These are phyloP conservation scores for Merodon equestris DNA, from an alignment of 2,888 invertebrate species.

Conservation along the genomic window DNA sequence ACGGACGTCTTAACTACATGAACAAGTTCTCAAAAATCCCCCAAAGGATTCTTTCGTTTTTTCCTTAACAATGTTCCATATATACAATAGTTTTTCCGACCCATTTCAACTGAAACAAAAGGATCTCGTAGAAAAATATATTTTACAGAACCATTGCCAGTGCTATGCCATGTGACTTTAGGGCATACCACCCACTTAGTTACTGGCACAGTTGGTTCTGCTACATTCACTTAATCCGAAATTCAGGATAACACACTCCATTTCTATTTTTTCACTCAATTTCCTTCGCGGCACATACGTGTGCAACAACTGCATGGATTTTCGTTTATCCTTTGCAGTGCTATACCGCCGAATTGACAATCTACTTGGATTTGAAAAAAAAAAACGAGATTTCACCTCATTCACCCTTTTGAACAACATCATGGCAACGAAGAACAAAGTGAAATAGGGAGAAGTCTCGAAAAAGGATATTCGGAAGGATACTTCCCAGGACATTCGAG, in stretches of 20 bases:
- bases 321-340: no score
- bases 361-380: slow-evolving; percentile 6
- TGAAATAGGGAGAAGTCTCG: slow-evolving; percentile 7
- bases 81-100: no score
- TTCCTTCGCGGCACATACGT: slow-evolving; percentile 19
- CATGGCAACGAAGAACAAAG: neutral
- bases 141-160: no score
- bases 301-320: slow-evolving; percentile 16
- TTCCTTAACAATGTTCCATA: no score
- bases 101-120: slow-evolving; percentile 6
- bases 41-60: slow-evolving; percentile 22
- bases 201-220: slow-evolving; percentile 17
- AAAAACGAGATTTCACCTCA: neutral
- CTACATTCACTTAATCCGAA: slow-evolving; percentile 44
- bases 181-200: no score
- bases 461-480: slow-evolving; percentile 14
- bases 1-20: slow-evolving; percentile 15
- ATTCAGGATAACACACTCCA: slow-evolving; percentile 30
- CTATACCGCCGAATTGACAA: slow-evolving; percentile 3
- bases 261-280: slow-evolving; percentile 35
- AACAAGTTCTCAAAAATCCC: slow-evolving; percentile 21
- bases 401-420: slow-evolving; percentile 24
- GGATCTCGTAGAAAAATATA: no score
- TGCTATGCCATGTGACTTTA: no score
- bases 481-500: slow-evolving; percentile 23